A percentile compares a stretch with the other conserved stretches of the same genome.
These are phyloP conservation scores for Lampris megalopsis DNA, from an alignment of 2,113 vertebrate species.

Conservation along the genomic window DNA sequence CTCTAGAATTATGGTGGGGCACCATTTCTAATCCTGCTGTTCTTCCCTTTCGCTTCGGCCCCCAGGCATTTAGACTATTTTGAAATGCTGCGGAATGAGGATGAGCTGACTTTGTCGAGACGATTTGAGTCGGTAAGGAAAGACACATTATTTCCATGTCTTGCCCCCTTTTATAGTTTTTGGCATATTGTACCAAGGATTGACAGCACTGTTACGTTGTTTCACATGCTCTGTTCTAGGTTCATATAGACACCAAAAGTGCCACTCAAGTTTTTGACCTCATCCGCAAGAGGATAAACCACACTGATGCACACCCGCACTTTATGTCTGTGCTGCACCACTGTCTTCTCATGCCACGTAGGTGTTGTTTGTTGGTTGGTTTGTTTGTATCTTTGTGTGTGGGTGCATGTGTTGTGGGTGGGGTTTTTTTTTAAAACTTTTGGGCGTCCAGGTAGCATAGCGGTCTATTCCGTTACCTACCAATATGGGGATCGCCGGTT, in stretches of 20 bases:
- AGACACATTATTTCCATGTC: background rate
- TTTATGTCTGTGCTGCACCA: conserved; percentile 99
- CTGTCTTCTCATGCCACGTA: conserved; percentile 99
- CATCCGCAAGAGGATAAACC: conserved; percentile 95
- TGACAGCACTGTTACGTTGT: background rate
- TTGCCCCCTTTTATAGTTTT: background rate
- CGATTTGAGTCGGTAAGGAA: conserved; percentile 91
- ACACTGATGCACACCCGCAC: conserved; percentile 96
- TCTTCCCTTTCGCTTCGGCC: background rate
- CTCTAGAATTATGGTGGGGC: no score
- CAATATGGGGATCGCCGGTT: no score
- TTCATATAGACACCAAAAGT: conserved; percentile 98
- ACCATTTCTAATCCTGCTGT: background rate
- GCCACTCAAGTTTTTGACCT: conserved; percentile 97
- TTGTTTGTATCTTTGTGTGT: no score
- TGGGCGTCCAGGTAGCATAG: no score
- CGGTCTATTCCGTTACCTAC: no score
- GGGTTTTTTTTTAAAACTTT: no score
- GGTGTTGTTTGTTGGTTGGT: conserved; percentile 63
- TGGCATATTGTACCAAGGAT: background rate
- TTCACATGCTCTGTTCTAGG: conserved; percentile 74
- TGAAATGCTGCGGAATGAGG: conserved; percentile 98
- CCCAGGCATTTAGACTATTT: conserved; percentile 98
- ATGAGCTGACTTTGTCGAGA: conserved; percentile 96
- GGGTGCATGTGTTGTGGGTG: no score